A percentile compares a stretch with the other conserved stretches of the same genome.
phyloP scores from a whole-genome alignment of 2,113 vertebrate species.

The Poeciliopsis turrubarensis region DNA sequence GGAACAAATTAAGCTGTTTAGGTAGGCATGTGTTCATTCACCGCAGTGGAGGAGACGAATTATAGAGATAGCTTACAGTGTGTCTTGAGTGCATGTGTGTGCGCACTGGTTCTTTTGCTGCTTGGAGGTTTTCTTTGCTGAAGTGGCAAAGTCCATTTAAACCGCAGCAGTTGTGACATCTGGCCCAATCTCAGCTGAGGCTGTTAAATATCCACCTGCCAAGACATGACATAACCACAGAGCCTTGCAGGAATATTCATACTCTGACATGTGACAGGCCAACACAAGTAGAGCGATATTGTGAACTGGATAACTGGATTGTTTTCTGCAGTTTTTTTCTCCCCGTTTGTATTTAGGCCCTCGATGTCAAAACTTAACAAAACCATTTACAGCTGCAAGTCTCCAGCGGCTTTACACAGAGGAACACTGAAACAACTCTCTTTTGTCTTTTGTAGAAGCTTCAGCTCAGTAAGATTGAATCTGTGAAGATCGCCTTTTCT shows the following conservation, averaged over 20 bases:
- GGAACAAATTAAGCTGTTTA: constrained; percentile 12
- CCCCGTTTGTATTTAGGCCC: background rate
- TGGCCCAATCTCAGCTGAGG: constrained; percentile 42
- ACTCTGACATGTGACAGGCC: background rate
- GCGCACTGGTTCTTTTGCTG: constrained; percentile 27
- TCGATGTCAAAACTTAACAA: background rate
- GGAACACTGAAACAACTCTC: background rate
- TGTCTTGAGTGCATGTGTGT: background rate
- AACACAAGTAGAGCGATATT: background rate
- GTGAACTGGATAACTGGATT: background rate
- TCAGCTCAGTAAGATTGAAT: background rate
- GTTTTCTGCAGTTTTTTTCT: background rate
- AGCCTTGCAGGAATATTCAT: background rate
- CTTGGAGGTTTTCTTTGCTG: constrained; percentile 47
- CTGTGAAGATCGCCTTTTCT: background rate
- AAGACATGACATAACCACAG: constrained; percentile 30
- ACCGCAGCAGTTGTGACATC: constrained; percentile 44
- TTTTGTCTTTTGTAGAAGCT: background rate
- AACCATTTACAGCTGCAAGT: background rate
- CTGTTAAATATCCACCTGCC: constrained; percentile 56
- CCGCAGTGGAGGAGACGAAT: constrained; percentile 49
- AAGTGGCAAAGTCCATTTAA: constrained; percentile 63
- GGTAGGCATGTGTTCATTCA: constrained; percentile 24
- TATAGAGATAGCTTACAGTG: constrained; percentile 35
- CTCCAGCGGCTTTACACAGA: background rate